Evolutionary conservation across 2,888 invertebrate genomes (phyloP).

Genomic region (Meteorus colon): DNA sequence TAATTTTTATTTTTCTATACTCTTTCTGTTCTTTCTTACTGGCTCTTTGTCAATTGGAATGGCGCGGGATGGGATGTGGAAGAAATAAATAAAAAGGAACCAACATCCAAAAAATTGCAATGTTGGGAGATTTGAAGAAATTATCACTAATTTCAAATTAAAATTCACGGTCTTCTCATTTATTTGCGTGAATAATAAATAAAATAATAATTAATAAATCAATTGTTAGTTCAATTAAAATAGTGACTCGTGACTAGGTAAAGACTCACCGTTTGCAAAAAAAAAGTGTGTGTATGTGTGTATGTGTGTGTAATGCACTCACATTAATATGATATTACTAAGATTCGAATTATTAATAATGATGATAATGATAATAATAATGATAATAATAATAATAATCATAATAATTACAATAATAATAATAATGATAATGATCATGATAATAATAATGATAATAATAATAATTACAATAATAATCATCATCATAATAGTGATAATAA

Average conservation of each 20-base stretch:
- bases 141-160: conserved; percentile 35
- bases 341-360: conserved; percentile 55
- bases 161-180: conserved; percentile 54
- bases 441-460: conserved; percentile 56
- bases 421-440: conserved; percentile 52
- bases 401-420: conserved; percentile 48
- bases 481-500: conserved; percentile 46
- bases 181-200: conserved; percentile 65
- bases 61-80: conserved; percentile 20
- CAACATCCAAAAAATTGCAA: conserved; percentile 8
- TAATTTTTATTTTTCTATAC: neutral
- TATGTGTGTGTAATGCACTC: conserved; percentile 45
- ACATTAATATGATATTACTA: conserved; percentile 50
- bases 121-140: neutral
- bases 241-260: conserved; percentile 74
- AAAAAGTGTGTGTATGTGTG: conserved; percentile 56
- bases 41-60: neutral
- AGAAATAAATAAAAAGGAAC: conserved; percentile 15
- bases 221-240: conserved; percentile 68
- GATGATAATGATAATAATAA: conserved; percentile 55
- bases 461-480: conserved; percentile 53
- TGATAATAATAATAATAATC: conserved; percentile 55
- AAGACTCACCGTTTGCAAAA: conserved; percentile 73
- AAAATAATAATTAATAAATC: conserved; percentile 72
- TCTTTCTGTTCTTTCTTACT: neutral